Evolutionary conservation across 2,888 invertebrate genomes (phyloP), one percentile per base, ranked within the genome.

Genomic region (Meghimatium bilineatum): DNA sequence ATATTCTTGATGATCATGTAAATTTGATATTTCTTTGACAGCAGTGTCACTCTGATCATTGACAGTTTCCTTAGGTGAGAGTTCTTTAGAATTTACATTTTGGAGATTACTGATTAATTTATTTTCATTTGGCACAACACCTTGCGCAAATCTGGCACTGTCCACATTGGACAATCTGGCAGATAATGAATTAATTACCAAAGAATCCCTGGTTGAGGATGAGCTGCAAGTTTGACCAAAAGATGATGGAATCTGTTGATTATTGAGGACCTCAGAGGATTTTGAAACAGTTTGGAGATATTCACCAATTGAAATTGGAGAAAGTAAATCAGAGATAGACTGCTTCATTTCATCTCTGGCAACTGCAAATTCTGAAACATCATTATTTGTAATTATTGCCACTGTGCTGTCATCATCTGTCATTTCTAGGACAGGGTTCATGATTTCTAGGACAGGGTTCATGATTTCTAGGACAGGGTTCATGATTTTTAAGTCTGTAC

Each of bases 1-100:
- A 79, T 91, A 90, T 23, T 86, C 60, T 36, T 90, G 75, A 72
- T 92, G 90, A 69, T 91, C 69, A 12, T 86, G 84, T 10, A 20
- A 1, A n/a, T 36, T 56, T 8, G 56, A 6, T 56, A 56, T n/a
- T 34, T 32, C 32, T 23, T 26, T 17, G 86, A 36, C 3, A 34
- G 52, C 56, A 86, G 87, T 0, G 84, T 71, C 67, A 84, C 85
- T 52, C 82, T 17, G 72, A 88, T 88, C 89, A 72, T 12, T n/a
- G 8, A 44, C 10, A 29, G 14, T 36, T 29, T 49, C 34, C 34
- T 36, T 14, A 36, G 20, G 20, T 5, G 26, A 63, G 29, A 52
- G 75, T 20, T 75, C 44, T 56, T 36, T 23, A n/a, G 63, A 38
- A 23, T 3, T 3, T n/a, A 29, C 3, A 14, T 10, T 34, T 3